Evolutionary conservation across 2,888 invertebrate species (phyloP), one percentile per base, ranked within the genome.

Genomic region (Linnaemya vulpina): DNA sequence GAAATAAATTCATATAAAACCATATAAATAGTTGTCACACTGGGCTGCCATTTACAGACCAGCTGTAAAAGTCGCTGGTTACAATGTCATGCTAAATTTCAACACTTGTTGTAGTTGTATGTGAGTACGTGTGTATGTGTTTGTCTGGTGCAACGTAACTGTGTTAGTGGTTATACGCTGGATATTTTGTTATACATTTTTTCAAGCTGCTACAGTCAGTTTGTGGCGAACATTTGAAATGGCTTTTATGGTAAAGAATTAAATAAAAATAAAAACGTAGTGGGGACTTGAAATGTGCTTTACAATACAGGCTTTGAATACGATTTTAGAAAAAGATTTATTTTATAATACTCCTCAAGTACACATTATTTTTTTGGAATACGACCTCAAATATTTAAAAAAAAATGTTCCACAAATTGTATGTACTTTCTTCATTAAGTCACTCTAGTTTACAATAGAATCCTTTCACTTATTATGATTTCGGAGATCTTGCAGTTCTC

Each of bases 21-120:
- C 68, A 77, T 68, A 49, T 49, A 73, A 71, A 55, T 67, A 40
- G 63, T 51, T 20, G 60, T 30, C 67, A 67, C 30, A 40, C n/a
- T 51, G 60, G 60, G 51, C 70, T 70, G 62, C 49, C 77, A 51
- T 51, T 51, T 68, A 70, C 75, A 71, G 40, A 62, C 62, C 68
- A 78, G 68, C 46, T 78, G 77, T 46, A 68, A 68, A 51, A 68
- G 60, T 74, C 60, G 68, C n/a, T 62, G 67, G 17, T 68, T 73
- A 25, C n/a, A 68, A 77, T 30, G 49, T 43, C 10, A 65, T 49
- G 4, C 55, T 13, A 17, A 17, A 77, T 40, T 25, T 35, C 20
- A 38, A 17, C 15, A 71, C n/a, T 8, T 46, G 22, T 20, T 38
- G 15, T 62, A 30, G 5, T 30, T 30, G 30, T 30, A 5, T 30